Base-by-base conservation (phyloP, 23 tunicate species). In the Trididemnum nubilum region DNA sequence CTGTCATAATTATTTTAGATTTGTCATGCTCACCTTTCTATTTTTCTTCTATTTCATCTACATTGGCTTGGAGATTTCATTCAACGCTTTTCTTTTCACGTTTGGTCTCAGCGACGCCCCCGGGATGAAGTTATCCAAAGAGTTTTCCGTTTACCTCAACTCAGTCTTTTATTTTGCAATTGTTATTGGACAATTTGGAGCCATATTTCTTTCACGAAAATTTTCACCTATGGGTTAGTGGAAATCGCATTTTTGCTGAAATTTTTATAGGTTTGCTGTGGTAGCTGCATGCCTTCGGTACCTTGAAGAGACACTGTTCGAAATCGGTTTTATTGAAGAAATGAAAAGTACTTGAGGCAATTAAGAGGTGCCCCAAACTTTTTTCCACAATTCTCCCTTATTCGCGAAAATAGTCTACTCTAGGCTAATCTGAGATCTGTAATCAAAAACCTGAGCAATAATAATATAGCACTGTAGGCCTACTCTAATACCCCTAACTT, bases 121-220 rank as follows among this genome's bases (percentile, higher is more conserved):
- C 22, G 89, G 83, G 1, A 65, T 85, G 78, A 34, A 51, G 1
- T 85, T 81, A 40, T 37, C 38, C 32, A 85, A 85, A 67, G 83
- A 85, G 21, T 25, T 1, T 35, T 73, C 78, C 18, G 44, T 72
- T 4, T 35, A 77, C 33, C 30, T 85, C 1, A 71, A 32, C 51
- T 26, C 80, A 12, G 64, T 78, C 7, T 77, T 49, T 34, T 78
- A 44, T 44, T 65, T 50, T 40, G 26, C 67, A 27, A 67, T 85
- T 44, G 63, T 76, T 26, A 22, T 77, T 49, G 89, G 89, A 0
- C 89, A 85, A 28, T 77, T 85, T 33, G 34, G 30, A 26, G 77
- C 89, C 0, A 65, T 85, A 33, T 77, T 85, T 65, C 69, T 85
- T 51, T 77, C 89, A n/a, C 77, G 35, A 51, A 77, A 65, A 22